phyloP scores from a whole-genome alignment of 2,888 invertebrate species.

The Caenorhabditis wallacei region DNA sequence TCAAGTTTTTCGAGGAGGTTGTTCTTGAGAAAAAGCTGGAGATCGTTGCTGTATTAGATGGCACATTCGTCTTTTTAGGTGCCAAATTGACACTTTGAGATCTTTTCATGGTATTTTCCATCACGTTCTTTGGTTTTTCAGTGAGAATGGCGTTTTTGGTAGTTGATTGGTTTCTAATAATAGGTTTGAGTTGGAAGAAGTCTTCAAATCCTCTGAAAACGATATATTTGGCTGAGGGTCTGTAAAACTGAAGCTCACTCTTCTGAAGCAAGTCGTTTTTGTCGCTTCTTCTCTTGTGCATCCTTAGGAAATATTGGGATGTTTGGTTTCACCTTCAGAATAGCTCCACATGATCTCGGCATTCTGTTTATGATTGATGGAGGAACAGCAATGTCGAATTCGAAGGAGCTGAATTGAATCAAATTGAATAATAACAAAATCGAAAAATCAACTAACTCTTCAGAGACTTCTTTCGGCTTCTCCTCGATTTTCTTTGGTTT shows the following conservation, averaged over 20 bases:
- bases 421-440: not conserved
- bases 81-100: not conserved
- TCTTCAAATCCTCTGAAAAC: not conserved
- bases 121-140: not conserved
- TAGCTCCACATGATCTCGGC: not conserved
- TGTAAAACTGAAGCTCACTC: conserved; percentile 8
- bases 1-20: conserved; percentile 1
- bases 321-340: not conserved
- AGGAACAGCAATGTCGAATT: conserved; percentile 60
- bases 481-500: not conserved
- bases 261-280: not conserved
- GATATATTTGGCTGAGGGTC: not conserved
- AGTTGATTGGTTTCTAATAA: not conserved
- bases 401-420: conserved; percentile 28
- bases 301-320: not conserved
- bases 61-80: not conserved
- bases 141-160: not conserved
- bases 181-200: no score
- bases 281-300: not conserved
- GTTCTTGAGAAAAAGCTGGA: conserved; percentile 45
- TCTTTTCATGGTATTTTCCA: not conserved
- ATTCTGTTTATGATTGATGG: conserved; percentile 31
- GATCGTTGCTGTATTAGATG: conserved; percentile 35
- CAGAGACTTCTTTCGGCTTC: not conserved
- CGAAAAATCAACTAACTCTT: conserved; percentile 24